A percentile compares a stretch with the other conserved stretches of the same genome.
Conservation (phyloP, 2,797 vertebrate species). For the Chaunax sp. region DNA sequence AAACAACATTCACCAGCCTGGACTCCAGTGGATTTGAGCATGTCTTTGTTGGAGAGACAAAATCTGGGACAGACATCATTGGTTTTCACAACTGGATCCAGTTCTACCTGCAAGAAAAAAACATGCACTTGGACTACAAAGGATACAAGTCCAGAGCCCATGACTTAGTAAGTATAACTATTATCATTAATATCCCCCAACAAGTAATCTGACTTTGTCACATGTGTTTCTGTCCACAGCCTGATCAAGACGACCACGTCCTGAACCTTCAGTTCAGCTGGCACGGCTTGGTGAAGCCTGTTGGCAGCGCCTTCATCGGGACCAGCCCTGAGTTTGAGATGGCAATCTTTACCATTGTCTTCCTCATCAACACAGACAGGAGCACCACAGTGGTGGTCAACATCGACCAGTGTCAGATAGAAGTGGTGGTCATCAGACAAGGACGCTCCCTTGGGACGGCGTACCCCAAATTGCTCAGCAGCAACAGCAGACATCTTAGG, state of each 20-base stretch:
- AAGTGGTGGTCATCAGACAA: constrained; percentile 82
- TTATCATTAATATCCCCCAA: not conserved
- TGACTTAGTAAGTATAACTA: constrained; percentile 71
- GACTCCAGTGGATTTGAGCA: constrained; percentile 90
- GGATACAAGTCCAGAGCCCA: constrained; percentile 79
- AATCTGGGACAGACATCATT: constrained; percentile 80
- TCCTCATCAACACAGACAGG: constrained; percentile 83
- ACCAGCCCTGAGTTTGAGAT: constrained; percentile 91
- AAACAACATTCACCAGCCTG: constrained; percentile 65
- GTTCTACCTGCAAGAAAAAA: constrained; percentile 89
- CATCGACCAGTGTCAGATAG: constrained; percentile 85
- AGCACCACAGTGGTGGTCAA: constrained; percentile 79
- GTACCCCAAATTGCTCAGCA: constrained; percentile 87
- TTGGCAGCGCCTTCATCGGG: constrained; percentile 85
- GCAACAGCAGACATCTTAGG: constrained; percentile 73
- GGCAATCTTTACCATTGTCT: constrained; percentile 87
- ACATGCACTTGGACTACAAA: constrained; percentile 83
- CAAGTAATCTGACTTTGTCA: not conserved
- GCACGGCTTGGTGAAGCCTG: constrained; percentile 85
- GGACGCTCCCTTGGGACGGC: constrained; percentile 86
- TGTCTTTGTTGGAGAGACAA: constrained; percentile 88
- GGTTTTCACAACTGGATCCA: constrained; percentile 92
- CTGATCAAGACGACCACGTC: constrained; percentile 87
- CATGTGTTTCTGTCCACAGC: constrained; percentile 66
- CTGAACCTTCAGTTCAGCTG: constrained; percentile 91